Conservation (phyloP, 2,113 vertebrate genomes). For the Eurypyga helias region DNA sequence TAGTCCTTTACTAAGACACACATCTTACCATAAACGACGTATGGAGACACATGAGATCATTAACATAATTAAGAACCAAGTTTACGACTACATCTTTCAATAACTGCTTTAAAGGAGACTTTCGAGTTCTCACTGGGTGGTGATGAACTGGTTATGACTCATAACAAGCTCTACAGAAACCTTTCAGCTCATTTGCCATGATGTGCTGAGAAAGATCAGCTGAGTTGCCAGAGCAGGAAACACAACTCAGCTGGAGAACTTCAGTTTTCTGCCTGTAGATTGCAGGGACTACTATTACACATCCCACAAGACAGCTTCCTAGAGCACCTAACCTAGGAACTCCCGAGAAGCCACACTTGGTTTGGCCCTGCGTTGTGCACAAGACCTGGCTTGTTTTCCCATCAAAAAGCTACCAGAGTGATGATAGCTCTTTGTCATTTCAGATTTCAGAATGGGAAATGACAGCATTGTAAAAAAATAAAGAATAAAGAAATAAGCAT, state of each 20-base stretch:
- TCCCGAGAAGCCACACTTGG: not conserved
- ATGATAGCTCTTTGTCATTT: not conserved
- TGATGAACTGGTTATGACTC: not conserved
- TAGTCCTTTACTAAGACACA: not conserved
- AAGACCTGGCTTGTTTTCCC: not conserved
- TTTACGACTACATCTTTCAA: not conserved
- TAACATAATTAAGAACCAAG: not conserved
- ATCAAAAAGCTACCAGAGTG: not conserved
- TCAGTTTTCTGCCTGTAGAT: not conserved
- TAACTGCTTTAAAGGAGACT: not conserved
- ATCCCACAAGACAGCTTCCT: not conserved
- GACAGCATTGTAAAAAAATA: not conserved
- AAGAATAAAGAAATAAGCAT: not conserved
- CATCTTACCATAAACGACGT: not conserved
- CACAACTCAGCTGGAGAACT: not conserved
- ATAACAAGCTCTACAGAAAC: not conserved
- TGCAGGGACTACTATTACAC: not conserved
- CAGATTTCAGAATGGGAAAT: not conserved
- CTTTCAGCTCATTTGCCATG: not conserved
- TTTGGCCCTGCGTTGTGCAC: not conserved
- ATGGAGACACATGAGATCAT: not conserved
- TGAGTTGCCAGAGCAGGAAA: not conserved
- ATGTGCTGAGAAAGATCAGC: not conserved
- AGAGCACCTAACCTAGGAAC: not conserved
- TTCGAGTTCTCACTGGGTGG: not conserved